Base-by-base conservation (phyloP, 2,113 vertebrate species). In the Cyanistes caeruleus region DNA sequence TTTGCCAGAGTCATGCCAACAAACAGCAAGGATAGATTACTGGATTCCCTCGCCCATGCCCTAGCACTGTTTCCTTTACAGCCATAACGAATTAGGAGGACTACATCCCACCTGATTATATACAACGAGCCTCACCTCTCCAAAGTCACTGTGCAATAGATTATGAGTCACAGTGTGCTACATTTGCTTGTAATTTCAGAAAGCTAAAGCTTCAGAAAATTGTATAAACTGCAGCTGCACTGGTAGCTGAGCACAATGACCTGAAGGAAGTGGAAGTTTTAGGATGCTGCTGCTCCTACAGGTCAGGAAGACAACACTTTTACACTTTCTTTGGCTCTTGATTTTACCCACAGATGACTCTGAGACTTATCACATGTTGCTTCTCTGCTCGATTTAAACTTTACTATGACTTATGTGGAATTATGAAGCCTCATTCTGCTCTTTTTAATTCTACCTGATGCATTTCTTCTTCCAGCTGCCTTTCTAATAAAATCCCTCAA, bases 401-500 rank as follows among this genome's bases (percentile, higher is more conserved):
- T 80, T 35, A 20, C 13, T 77, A 22, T 78, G 43, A 93, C 59
- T 86, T 86, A 95, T 11, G 73, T 92, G 15, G 37, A 60, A 55
- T 49, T 85, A 68, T 51, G 56, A 69, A 86, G 23, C 12, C 11
- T 78, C 52, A 53, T 59, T 68, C 20, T 84, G 25, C 17, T 91
- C 49, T 76, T 89, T 96, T 74, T 68, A 77, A 81, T 95, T 80
- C 95, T 31, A 93, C 73, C 53, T 92, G 82, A 59, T 86, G 23
- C 37, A 41, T 93, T 94, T 93, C 74, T 86, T 67, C 48, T 88
- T 88, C 75, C 82, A 93, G 55, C 43, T 89, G 51, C 48, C 39
- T 52, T 92, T 90, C 75, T 70, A 92, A 86, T 77, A 91, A 70
- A 60, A 14, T 11, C 11, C 22, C 20, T 22, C 43, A 56, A 60